Base-by-base conservation (phyloP, 2,888 invertebrate genomes). In the Morpho deidamia region DNA sequence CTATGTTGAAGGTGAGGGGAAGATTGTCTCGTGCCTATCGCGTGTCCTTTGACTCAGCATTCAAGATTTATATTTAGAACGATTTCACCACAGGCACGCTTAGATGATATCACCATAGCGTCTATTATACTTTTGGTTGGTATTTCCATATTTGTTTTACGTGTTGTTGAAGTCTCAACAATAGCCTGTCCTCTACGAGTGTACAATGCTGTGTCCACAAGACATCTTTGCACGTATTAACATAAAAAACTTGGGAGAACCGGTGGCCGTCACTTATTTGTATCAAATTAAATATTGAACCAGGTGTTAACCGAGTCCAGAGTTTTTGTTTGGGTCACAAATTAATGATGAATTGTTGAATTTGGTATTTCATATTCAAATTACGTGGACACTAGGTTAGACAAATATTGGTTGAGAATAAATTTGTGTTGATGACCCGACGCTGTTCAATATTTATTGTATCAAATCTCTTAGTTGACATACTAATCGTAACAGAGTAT, bases 281-380 rank as follows among this genome's bases (percentile, higher is more conserved):
- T 83, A 80, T 83, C 76, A 83, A 81, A 85, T 77, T 79, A 82
- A 89, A 89, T 88, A 89, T 89, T 89, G 76, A 67, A 70, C 68
- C 89, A 89, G 87, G 89, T 89, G 89, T 75, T 69, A 66, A 68
- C 67, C 67, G 72, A 63, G 89, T 88, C 89, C 89, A 83, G 83
- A 80, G 64, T 84, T 66, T 66, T 71, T 78, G 81, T 74, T 86
- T 85, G 81, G 74, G 64, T 68, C 79, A 80, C 49, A 81, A 78
- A 76, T 48, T 48, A 42, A 49, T 49, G 48, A 48, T n/a, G 78
- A 76, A 84, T 86, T 86, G 85, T 88, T 73, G 74, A 63, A 69
- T 67, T 72, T 69, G 62, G 68, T 76, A 65, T 74, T 72, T 72
- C 67, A 61, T 76, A 71, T 75, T 74, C 61, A 71, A 72, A 74